Conservation (phyloP, 2,888 invertebrate genomes). For the Melitaea athalia region DNA sequence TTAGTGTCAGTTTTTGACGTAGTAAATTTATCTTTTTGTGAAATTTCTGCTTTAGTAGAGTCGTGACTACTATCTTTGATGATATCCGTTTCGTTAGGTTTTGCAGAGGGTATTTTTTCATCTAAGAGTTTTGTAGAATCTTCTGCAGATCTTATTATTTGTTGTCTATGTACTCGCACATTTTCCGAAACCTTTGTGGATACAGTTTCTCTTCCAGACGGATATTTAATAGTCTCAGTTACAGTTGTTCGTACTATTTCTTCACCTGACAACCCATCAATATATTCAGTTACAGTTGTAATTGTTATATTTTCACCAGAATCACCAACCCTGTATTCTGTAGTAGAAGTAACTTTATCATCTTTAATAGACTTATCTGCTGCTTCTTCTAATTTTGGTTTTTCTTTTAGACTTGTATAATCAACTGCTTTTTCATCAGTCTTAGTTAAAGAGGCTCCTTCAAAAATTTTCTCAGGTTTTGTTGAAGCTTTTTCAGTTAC, state of each 20-base stretch:
- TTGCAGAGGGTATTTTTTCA: not conserved
- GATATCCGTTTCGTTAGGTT: slow-evolving; percentile 5
- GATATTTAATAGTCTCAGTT: slow-evolving; percentile 34
- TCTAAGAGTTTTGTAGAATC: slow-evolving; percentile 1
- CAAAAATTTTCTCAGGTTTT: slow-evolving; percentile 8
- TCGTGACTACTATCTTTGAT: not conserved
- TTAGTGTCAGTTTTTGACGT: slow-evolving; percentile 25
- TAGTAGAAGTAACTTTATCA: slow-evolving; percentile 21
- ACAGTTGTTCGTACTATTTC: slow-evolving; percentile 31
- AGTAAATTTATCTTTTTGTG: slow-evolving; percentile 7
- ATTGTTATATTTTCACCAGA: slow-evolving; percentile 34
- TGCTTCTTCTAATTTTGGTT: slow-evolving; percentile 5
- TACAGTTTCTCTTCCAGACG: slow-evolving; percentile 29
- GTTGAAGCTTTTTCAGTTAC: slow-evolving; percentile 24
- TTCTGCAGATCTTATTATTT: not conserved
- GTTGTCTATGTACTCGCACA: slow-evolving; percentile 20
- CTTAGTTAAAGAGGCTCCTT: not conserved
- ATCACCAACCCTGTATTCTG: slow-evolving; percentile 27
- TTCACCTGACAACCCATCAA: slow-evolving; percentile 31
- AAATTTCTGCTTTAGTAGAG: not conserved
- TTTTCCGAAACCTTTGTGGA: slow-evolving; percentile 35
- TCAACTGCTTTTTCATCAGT: not conserved
- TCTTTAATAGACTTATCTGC: not conserved
- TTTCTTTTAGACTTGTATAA: not conserved
- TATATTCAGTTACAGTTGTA: slow-evolving; percentile 34